These are phyloP conservation scores for Hololepta plana DNA, from an alignment of 2,888 invertebrate genomes.

Conservation along the genomic window DNA sequence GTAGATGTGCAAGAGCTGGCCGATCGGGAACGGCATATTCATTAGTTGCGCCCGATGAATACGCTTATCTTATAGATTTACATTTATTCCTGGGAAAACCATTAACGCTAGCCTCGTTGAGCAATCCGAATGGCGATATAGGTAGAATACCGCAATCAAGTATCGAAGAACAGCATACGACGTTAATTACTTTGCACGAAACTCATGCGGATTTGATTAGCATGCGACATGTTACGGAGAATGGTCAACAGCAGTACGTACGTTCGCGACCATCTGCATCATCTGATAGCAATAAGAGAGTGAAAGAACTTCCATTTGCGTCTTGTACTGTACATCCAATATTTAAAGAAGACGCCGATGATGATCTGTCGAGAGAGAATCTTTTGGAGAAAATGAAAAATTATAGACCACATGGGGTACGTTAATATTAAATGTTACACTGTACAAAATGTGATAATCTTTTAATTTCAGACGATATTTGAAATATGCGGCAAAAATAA, in stretches of 20 bases:
- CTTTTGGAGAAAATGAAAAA: conserved; percentile 49
- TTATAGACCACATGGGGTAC: conserved; percentile 57
- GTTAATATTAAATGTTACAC: too few species aligned
- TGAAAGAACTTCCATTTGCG: conserved; percentile 46
- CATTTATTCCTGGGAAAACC: conserved; percentile 80
- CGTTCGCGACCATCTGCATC: conserved; percentile 79
- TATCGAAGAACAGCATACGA: conserved; percentile 67
- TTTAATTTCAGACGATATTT: conserved; percentile 65
- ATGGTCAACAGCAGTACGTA: conserved; percentile 83
- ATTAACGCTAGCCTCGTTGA: conserved; percentile 34
- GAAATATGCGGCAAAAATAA: conserved; percentile 73
- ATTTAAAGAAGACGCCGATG: conserved; percentile 24
- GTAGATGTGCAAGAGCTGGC: conserved; percentile 90
- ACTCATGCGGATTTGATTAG: conserved; percentile 53
- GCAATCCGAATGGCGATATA: conserved; percentile 30
- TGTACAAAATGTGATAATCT: too few species aligned
- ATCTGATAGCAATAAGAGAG: conserved; percentile 69
- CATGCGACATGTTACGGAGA: conserved; percentile 55
- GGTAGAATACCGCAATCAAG: conserved; percentile 59
- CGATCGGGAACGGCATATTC: conserved; percentile 83
- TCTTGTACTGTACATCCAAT: conserved; percentile 47
- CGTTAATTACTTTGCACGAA: conserved; percentile 56
- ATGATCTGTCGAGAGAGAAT: conserved; percentile 27
- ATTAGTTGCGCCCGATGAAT: conserved; percentile 76
- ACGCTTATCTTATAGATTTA: conserved; percentile 83